phyloP scores from a whole-genome alignment of 1,140 invertebrate species.

The Pantala flavescens region DNA sequence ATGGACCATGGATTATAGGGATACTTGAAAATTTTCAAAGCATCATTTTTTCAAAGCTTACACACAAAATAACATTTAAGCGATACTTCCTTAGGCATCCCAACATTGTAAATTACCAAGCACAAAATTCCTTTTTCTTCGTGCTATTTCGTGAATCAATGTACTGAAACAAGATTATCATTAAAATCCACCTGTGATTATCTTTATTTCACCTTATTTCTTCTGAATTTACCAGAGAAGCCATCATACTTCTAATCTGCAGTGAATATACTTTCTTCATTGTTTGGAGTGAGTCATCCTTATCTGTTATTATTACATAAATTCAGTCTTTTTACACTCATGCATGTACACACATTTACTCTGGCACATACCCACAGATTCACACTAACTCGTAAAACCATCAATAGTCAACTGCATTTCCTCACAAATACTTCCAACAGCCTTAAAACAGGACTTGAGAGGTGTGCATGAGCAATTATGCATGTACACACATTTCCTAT shows the following conservation, averaged over 20 bases:
- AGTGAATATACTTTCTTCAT: neutral
- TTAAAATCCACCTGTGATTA: neutral
- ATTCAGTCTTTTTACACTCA: constrained; percentile 2
- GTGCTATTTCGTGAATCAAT: neutral
- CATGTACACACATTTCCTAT: constrained; percentile 17
- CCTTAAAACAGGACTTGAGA: neutral
- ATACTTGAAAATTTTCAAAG: neutral
- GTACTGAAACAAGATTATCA: constrained; percentile 2
- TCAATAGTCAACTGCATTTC: neutral
- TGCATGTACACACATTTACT: neutral
- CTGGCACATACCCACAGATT: neutral
- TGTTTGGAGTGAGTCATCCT: neutral
- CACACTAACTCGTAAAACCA: neutral
- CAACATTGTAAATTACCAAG: neutral
- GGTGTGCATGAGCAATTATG: constrained; percentile 8
- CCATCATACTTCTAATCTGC: neutral
- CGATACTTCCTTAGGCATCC: neutral
- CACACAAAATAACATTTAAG: constrained; percentile 3
- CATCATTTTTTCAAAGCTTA: neutral
- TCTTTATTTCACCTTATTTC: constrained; percentile 4
- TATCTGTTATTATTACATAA: neutral
- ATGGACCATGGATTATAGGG: neutral
- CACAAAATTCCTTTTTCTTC: constrained; percentile 3
- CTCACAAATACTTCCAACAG: neutral
- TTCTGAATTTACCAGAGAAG: neutral